phyloP scores from a whole-genome alignment of 2,797 vertebrate species.

The Mus minutoides region DNA sequence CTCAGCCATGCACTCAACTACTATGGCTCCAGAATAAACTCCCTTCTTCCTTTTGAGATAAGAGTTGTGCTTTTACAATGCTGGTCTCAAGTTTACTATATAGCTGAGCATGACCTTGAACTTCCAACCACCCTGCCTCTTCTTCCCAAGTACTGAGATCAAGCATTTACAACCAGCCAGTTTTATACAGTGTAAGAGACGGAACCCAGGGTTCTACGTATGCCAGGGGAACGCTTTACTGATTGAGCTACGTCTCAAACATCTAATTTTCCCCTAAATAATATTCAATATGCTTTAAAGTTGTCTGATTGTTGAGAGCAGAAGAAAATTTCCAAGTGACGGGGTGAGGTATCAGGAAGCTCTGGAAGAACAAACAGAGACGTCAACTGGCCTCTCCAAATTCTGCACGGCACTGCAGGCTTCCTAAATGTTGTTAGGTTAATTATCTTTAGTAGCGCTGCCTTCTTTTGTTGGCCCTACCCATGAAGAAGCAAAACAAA shows the following conservation, averaged over 20 bases:
- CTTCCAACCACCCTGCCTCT: neutral
- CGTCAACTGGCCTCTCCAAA: neutral
- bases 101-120: neutral
- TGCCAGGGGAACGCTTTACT: neutral
- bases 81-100: neutral
- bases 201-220: neutral
- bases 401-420: neutral
- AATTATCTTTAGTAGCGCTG: neutral
- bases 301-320: slow-evolving; percentile 4
- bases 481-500: slow-evolving; percentile 23
- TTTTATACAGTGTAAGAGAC: too few relatives aligned
- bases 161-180: neutral
- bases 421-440: neutral
- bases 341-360: neutral
- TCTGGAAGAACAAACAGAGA: neutral
- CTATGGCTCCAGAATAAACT: neutral
- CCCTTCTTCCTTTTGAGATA: neutral
- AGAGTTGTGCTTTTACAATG: neutral
- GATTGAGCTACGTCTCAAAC: neutral
- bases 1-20: neutral
- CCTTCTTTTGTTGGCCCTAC: neutral
- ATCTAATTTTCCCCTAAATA: neutral
- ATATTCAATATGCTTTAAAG: slow-evolving; percentile 12
- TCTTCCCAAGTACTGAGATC: neutral
- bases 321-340: slow-evolving; percentile 7